Evolutionary conservation across 2,113 vertebrate species (phyloP).

Genomic region (Apteryx owenii): DNA sequence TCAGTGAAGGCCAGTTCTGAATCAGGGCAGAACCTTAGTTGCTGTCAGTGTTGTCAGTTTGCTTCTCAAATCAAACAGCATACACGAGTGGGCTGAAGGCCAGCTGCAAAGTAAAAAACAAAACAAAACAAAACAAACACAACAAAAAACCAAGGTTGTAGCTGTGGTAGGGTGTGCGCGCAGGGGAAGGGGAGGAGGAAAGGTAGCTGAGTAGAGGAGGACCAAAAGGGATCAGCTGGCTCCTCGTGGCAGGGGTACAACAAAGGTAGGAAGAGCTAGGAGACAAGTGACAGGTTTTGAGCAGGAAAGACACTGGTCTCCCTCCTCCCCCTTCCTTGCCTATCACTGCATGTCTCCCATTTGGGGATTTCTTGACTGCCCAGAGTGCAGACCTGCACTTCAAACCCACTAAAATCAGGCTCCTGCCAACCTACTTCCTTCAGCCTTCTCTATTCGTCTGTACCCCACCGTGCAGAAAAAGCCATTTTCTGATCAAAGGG

Average conservation of each 20-base stretch:
- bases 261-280: not conserved
- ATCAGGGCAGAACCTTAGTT: not conserved
- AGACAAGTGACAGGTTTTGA: not conserved
- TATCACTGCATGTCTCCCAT: not conserved
- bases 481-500: too few relatives aligned
- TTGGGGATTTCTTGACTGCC: not conserved
- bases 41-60: not conserved
- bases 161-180: not conserved
- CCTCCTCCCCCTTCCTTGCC: not conserved
- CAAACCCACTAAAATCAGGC: not conserved
- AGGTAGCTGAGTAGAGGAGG: not conserved
- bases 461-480: not conserved
- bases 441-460: not conserved
- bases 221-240: not conserved
- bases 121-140: too few relatives aligned
- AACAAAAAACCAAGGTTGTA: not conserved
- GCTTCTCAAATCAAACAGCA: not conserved
- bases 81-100: fast-evolving
- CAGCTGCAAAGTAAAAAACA: not conserved
- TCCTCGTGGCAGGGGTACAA: not conserved
- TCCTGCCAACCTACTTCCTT: not conserved
- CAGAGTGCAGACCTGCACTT: not conserved
- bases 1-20: not conserved
- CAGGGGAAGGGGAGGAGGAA: not conserved
- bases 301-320: not conserved